Conservation (phyloP, 1,140 invertebrate genomes). For the Drosophila navojoa region DNA sequence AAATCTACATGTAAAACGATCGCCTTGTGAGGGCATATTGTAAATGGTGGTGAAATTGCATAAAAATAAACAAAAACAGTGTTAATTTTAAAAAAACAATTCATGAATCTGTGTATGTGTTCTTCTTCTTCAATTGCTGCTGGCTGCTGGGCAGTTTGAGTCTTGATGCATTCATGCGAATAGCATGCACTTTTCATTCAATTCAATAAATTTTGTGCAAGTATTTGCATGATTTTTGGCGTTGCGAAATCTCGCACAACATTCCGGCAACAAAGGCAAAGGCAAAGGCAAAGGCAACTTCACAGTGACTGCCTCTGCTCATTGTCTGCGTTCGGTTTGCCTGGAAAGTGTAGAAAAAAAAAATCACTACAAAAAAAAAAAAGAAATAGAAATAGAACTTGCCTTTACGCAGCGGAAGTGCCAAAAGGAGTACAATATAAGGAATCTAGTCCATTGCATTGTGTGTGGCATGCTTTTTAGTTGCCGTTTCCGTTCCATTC, state of each 20-base stretch:
- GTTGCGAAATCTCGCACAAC: conserved; percentile 56
- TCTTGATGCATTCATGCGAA: conserved; percentile 18
- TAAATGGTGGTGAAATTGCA: conserved; percentile 77
- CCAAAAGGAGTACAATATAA: conserved; percentile 48
- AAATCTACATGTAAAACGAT: conserved; percentile 69
- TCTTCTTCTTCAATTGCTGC: too few species aligned
- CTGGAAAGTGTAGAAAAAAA: conserved; percentile 56
- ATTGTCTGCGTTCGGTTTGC: conserved; percentile 67
- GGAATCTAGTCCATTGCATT: conserved; percentile 64
- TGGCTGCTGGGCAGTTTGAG: neutral
- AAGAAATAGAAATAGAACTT: conserved; percentile 28
- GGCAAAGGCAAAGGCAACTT: conserved; percentile 38
- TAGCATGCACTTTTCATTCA: conserved; percentile 45
- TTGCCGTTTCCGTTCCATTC: conserved; percentile 51
- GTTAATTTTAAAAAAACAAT: conserved; percentile 69
- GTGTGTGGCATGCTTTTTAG: conserved; percentile 41
- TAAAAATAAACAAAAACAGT: conserved; percentile 55
- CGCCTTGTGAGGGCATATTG: conserved; percentile 66
- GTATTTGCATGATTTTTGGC: conserved; percentile 58
- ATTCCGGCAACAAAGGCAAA: conserved; percentile 37
- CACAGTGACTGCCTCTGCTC: conserved; percentile 28
- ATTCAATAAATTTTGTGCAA: conserved; percentile 50
- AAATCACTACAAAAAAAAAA: neutral
- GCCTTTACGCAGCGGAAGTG: conserved; percentile 66
- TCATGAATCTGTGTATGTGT: neutral